Percentiles rank a stretch among this genome's conserved stretches.
phyloP scores from a whole-genome alignment of 2,888 invertebrate genomes.

The Hedychridium roseum region DNA sequence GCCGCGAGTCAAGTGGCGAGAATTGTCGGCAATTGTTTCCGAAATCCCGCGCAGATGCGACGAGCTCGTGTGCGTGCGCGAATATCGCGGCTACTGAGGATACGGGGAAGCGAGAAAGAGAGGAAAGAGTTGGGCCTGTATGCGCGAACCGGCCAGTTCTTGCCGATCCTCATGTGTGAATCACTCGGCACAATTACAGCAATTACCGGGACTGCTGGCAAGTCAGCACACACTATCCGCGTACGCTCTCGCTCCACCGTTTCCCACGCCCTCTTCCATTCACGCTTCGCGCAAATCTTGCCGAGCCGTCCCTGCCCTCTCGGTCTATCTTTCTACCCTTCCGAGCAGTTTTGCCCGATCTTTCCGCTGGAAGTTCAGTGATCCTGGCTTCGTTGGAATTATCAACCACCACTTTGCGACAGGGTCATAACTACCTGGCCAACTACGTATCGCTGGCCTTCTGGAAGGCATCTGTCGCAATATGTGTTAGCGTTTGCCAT shows the following conservation, averaged over 20 bases:
- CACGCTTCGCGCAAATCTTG: conserved; percentile 61
- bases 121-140: background rate
- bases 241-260: conserved; percentile 51
- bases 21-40: conserved; percentile 65
- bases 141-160: background rate
- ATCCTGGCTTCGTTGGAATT: too few relatives aligned
- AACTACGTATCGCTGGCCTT: too few relatives aligned
- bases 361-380: too few relatives aligned
- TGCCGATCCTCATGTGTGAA: conserved; percentile 61
- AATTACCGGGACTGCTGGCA: conserved; percentile 57
- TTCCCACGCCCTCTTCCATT: conserved; percentile 63
- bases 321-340: conserved; percentile 4
- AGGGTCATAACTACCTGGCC: too few relatives aligned
- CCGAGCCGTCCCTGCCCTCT: conserved; percentile 23
- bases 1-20: conserved; percentile 63
- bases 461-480: too few relatives aligned
- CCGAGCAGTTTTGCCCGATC: too few relatives aligned
- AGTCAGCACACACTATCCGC: conserved; percentile 51
- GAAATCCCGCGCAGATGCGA: conserved; percentile 62
- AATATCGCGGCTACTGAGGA: conserved; percentile 11
- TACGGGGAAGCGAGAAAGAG: conserved; percentile 24
- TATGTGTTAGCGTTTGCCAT: too few relatives aligned
- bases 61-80: conserved; percentile 33
- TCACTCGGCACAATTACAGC: conserved; percentile 64
- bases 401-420: too few relatives aligned